Conservation (phyloP, 2,797 vertebrate species). For the Orientallactaga sibirica region DNA sequence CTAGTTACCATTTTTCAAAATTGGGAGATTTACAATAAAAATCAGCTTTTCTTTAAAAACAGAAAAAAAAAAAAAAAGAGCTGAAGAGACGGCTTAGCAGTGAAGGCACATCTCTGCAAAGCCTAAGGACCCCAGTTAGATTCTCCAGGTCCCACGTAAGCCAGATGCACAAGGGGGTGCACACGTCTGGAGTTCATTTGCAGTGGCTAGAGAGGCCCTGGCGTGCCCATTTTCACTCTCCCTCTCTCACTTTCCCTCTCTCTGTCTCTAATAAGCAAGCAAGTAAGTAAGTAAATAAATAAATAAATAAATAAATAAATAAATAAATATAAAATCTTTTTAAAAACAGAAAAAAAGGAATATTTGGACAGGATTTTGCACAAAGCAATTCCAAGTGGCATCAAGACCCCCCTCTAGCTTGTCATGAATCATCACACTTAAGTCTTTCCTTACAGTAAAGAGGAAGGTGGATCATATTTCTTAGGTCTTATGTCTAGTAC, state of each 20-base stretch:
- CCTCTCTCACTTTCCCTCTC: too few relatives aligned
- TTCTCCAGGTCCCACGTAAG: too few relatives aligned
- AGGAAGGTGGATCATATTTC: neutral
- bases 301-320: too few relatives aligned
- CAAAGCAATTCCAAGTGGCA: neutral
- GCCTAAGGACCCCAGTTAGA: too few relatives aligned
- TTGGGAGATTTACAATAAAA: conserved; percentile 50
- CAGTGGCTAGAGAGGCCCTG: too few relatives aligned
- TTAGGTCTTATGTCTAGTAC: neutral
- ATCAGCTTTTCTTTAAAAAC: conserved; percentile 47
- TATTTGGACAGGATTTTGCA: neutral
- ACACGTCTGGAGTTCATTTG: too few relatives aligned
- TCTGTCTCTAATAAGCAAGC: too few relatives aligned
- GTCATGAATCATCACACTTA: neutral
- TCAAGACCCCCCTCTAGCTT: neutral
- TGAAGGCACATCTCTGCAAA: too few relatives aligned
- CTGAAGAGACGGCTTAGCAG: too few relatives aligned
- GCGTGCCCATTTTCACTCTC: too few relatives aligned
- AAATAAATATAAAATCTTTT: conserved; percentile 17
- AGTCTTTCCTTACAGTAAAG: neutral
- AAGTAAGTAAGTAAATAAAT: too few relatives aligned
- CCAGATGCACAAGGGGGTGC: too few relatives aligned
- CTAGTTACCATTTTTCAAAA: conserved; percentile 53
- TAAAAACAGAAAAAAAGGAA: conserved; percentile 11
- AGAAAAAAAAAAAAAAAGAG: neutral